Base-by-base conservation (phyloP, 2,888 invertebrate species). In the Drosophila nr. medialis region DNA sequence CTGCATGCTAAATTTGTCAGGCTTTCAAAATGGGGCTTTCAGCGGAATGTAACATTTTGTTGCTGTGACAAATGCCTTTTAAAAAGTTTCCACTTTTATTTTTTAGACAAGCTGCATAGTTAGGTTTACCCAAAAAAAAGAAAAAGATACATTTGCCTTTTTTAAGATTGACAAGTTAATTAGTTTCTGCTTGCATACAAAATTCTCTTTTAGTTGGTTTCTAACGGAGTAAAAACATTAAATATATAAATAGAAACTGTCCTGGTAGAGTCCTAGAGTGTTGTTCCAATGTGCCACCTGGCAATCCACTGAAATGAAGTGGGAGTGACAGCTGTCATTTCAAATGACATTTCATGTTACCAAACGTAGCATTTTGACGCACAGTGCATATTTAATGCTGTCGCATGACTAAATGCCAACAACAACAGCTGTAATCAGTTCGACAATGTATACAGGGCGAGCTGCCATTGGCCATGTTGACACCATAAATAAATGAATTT, bases 291-390 rank as follows among this genome's bases (percentile, higher is more conserved):
- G 54, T 51, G 62, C 18, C 77, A 68, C 38, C 62, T 75, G 66
- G 24, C 11, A n/a, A 38, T 27, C 29, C 55, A 62, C 64, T 51
- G 45, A 51, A 70, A 62, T 69, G 64, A 64, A 64, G 64, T 50
- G 63, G 36, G 29, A 68, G 54, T 85, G 81, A 79, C 85, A 82
- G 83, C 67, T 85, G 89, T 80, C 85, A 71, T 51, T 74, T 58
- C 34, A 72, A 58, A 27, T 81, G 78, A 83, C 72, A 83, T 75
- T 72, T 75, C 54, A 50, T 72, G 68, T 68, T 72, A 66, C 59
- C 36, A 62, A 42, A 45, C 34, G 11, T 40, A 54, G 64, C n/a
- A 64, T 49, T 61, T 55, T 74, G 74, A 74, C 75, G 74, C 74
- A 74, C 63, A 30, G 40, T 60, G 32, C 48, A 63, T 69, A 63